phyloP scores from a whole-genome alignment of 2,113 vertebrate species.

The Mormyrus iriodes region DNA sequence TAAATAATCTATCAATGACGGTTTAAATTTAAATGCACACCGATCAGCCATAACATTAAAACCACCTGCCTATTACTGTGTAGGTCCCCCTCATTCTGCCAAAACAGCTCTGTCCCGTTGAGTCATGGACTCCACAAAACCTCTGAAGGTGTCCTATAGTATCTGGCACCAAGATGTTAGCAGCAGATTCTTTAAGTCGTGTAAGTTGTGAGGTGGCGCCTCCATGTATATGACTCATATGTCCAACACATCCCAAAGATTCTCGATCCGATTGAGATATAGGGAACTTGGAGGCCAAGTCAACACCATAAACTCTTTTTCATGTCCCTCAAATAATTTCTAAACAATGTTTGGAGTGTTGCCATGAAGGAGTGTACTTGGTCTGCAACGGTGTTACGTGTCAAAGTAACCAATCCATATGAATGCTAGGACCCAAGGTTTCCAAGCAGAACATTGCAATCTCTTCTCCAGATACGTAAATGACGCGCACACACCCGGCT shows the following conservation, averaged over 20 bases:
- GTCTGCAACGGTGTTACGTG: no score
- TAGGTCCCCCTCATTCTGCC: constrained; percentile 41
- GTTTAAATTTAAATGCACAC: constrained; percentile 49
- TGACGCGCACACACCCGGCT: no score
- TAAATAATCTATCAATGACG: constrained; percentile 56
- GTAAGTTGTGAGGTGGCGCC: neutral
- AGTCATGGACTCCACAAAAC: neutral
- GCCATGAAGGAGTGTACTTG: no score
- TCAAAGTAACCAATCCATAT: no score
- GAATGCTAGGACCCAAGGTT: no score
- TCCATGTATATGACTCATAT: neutral
- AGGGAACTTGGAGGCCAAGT: neutral
- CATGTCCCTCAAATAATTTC: no score
- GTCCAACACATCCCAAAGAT: neutral
- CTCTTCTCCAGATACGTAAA: no score
- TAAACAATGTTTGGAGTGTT: no score
- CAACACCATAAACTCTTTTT: neutral
- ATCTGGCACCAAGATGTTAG: neutral
- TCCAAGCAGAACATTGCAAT: no score
- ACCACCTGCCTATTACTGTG: constrained; percentile 29
- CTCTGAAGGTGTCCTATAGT: neutral
- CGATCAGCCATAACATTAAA: neutral
- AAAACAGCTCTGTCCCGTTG: neutral
- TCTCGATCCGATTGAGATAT: neutral
- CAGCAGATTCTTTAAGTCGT: neutral